A percentile compares a stretch with the other conserved stretches of the same genome.
Conservation (phyloP, 1,140 invertebrate species). For the Drosophila navojoa region DNA sequence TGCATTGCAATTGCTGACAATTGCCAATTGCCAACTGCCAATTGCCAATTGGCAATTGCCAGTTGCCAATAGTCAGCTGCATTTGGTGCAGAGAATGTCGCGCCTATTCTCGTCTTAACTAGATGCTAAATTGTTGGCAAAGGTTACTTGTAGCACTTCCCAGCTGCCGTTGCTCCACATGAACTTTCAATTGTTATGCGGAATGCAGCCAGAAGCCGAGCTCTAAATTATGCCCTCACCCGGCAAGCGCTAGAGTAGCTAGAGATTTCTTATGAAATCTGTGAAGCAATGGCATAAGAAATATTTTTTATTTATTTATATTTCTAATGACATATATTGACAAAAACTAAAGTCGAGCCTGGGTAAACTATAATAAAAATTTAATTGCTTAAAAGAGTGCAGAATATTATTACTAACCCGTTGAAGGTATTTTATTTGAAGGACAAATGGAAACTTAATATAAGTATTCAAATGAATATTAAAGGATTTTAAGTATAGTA, state of each 20-base stretch:
- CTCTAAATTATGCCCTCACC: background rate
- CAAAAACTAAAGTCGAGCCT: too few species aligned
- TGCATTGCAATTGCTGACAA: slow-evolving; percentile 19
- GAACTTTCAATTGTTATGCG: slow-evolving; percentile 27
- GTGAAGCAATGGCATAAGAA: background rate
- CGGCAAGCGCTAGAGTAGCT: too few species aligned
- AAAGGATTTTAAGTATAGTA: too few species aligned
- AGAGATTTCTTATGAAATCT: background rate
- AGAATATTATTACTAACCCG: too few species aligned
- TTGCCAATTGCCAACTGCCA: slow-evolving; percentile 36
- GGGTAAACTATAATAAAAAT: too few species aligned
- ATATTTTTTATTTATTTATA: too few species aligned
- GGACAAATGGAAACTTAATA: too few species aligned
- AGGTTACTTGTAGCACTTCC: background rate
- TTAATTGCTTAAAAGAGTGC: too few species aligned
- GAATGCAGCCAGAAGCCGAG: slow-evolving; percentile 4
- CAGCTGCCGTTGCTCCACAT: background rate
- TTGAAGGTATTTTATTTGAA: too few species aligned
- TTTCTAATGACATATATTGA: too few species aligned
- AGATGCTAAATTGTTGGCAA: slow-evolving; percentile 34
- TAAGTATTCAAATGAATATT: too few species aligned
- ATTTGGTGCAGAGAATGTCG: slow-evolving; percentile 49
- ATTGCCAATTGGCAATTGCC: background rate
- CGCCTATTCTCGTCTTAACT: slow-evolving; percentile 33
- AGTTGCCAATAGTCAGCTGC: slow-evolving; percentile 38